Base-by-base conservation (phyloP, 30 jellyfish, hydroid and myxozoan species). In the Sanderia malayensis region DNA sequence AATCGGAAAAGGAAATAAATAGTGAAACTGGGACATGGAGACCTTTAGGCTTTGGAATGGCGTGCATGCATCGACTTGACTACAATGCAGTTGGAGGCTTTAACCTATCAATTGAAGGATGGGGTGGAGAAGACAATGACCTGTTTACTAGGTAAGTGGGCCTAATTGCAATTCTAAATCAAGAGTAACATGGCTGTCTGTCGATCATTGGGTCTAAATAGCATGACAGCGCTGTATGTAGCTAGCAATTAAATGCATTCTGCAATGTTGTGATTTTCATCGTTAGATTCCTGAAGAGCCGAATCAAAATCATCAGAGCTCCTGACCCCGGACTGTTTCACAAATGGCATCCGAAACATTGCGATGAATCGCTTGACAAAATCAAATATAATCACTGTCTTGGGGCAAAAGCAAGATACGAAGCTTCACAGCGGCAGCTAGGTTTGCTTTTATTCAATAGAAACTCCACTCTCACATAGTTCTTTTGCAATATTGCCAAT, bases 351-450 rank as follows among this genome's bases (percentile, higher is more conserved):
- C 86, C 90, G 21, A 89, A 89, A 67, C 44, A 47, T 22, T 89
- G 97, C 70, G 86, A 83, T 62, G 57, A 61, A 34, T 31, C 97
- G 34, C 79, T 83, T 61, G 84, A 73, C 41, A 71, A 76, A 46
- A 67, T 70, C 15, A 92, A 89, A 65, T 89, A 89, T 46, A 65
- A 89, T 21, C 89, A 84, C 41, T 89, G 97, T 68, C 77, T 89
- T n/a, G 97, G 97, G n/a, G 86, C 97, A 33, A 89, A 76, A 69
- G 97, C 97, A 71, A 66, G 97, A 24, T 89, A 82, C 23, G 97
- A 89, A 58, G 97, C 94, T 4, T 89, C 97, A 4, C 97, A 89
- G 68, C 70, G 97, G 53, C 97, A 89, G 55, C 71, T 89, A 15
- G 97, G 97, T 3, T 74, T 89, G 41, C 61, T 76, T 33, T 59